These are phyloP conservation scores for Troides helena DNA, from an alignment of 2,888 invertebrate genomes.

Conservation along the genomic window DNA sequence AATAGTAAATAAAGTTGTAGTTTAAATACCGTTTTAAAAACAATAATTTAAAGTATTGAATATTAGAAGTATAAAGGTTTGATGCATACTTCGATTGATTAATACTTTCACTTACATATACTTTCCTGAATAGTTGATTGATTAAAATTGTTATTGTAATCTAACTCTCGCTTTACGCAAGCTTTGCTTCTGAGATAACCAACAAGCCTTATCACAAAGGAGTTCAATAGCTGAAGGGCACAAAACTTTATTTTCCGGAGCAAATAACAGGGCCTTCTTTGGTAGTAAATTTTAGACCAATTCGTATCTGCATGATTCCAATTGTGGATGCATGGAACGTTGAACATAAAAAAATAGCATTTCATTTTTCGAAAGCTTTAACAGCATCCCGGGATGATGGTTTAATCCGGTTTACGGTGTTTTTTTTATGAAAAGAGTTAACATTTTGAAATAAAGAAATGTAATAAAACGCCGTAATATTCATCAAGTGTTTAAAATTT, in stretches of 20 bases:
- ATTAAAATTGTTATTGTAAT: no score
- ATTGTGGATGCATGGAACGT: background rate
- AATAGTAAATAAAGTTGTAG: no score
- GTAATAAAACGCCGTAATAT: background rate
- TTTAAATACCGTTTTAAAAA: no score
- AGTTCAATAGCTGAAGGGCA: background rate
- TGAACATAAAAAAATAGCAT: background rate
- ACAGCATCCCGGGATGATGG: background rate
- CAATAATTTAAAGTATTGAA: no score
- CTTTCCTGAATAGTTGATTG: no score
- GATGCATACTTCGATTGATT: no score
- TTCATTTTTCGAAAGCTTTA: background rate
- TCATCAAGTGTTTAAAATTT: conserved; percentile 5
- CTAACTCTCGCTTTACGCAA: no score
- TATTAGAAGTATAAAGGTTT: no score
- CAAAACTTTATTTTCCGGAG: background rate
- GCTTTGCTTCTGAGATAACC: no score
- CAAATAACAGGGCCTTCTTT: background rate
- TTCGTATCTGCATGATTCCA: background rate
- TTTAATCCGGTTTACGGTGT: background rate
- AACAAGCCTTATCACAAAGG: no score
- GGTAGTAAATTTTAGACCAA: background rate
- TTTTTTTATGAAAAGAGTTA: conserved; percentile 1
- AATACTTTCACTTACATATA: no score
- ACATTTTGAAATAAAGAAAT: conserved; percentile 3